Conservation (phyloP, 2,113 vertebrate genomes). For the Origma solitaria region DNA sequence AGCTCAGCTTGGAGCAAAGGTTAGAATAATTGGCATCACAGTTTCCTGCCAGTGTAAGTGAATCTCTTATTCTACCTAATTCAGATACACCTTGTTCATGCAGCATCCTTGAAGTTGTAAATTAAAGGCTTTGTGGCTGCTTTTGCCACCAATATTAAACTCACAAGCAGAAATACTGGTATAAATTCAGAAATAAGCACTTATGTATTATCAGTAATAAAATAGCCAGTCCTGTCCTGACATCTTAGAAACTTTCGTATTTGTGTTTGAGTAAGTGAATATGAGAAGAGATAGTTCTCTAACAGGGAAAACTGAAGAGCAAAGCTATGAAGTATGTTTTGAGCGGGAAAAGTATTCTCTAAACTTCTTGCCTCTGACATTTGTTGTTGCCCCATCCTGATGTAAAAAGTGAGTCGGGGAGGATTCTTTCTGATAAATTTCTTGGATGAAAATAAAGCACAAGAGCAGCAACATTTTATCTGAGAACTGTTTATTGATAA, state of each 20-base stretch:
- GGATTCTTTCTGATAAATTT: no score
- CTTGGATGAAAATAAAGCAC: no score
- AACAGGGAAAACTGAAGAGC: background rate
- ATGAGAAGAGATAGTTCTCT: background rate
- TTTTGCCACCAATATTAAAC: background rate
- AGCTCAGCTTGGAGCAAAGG: background rate
- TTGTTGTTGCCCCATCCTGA: background rate
- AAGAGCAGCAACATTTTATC: no score
- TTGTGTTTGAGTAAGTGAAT: background rate
- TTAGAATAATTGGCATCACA: background rate
- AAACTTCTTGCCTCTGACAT: background rate
- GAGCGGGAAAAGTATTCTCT: background rate
- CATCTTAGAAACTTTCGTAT: background rate
- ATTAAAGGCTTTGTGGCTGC: background rate
- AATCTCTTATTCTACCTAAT: background rate
- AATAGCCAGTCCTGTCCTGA: background rate
- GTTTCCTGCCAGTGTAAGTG: background rate
- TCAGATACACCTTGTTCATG: background rate
- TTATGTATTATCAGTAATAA: background rate
- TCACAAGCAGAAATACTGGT: background rate
- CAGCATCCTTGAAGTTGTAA: fast-evolving
- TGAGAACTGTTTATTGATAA: no score
- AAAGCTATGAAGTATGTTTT: background rate
- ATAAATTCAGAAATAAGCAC: background rate
- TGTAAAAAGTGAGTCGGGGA: no score